Conservation (phyloP, 2,888 invertebrate species). For the Drosophila dives region DNA sequence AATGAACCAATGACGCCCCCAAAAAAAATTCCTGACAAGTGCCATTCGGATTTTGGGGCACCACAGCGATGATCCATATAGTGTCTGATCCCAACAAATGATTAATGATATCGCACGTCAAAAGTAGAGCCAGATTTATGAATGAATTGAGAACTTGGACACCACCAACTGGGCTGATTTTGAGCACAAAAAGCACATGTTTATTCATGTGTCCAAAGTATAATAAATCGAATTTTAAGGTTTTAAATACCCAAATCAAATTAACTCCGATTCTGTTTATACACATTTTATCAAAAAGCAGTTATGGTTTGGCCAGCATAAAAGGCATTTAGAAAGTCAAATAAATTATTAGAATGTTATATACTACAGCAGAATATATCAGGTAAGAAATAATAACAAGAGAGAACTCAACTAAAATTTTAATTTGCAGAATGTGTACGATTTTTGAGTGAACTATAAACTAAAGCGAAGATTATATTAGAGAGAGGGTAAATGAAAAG, state of each 20-base stretch:
- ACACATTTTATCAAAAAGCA: background rate
- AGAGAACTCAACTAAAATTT: background rate
- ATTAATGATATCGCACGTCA: conserved; percentile 32
- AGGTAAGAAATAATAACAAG: background rate
- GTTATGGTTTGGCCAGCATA: background rate
- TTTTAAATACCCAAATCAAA: background rate
- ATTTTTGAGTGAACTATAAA: too few species aligned
- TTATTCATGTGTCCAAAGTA: background rate
- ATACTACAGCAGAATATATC: background rate
- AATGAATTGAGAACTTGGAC: conserved; percentile 4
- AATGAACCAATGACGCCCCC: conserved; percentile 55
- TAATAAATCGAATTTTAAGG: conserved; percentile 11
- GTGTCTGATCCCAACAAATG: conserved; percentile 4
- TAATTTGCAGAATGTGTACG: background rate
- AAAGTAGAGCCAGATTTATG: conserved; percentile 5
- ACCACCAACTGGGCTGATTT: conserved; percentile 10
- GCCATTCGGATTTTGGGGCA: conserved; percentile 16
- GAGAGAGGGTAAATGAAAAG: background rate
- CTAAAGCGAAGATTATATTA: background rate
- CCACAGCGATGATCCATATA: conserved; percentile 20
- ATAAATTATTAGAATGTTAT: background rate
- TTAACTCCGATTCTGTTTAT: background rate
- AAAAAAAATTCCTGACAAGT: conserved; percentile 9
- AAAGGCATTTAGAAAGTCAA: conserved; percentile 7
- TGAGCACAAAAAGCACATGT: background rate